Base-by-base conservation (phyloP, 2,797 vertebrate genomes). In the Fistularia commersonii region DNA sequence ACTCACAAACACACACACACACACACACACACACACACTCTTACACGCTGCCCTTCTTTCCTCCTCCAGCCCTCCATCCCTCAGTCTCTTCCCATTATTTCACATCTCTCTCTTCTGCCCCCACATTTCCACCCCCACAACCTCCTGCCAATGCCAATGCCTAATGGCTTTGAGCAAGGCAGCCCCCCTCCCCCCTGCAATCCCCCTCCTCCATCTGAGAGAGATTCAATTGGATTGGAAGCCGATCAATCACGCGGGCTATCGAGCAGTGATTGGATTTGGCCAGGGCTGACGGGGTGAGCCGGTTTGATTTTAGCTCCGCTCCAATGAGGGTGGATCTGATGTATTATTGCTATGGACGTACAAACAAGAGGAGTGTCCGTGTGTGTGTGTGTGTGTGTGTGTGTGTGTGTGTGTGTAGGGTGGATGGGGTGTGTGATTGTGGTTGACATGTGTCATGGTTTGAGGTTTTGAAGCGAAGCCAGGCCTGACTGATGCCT, bases 241-340 rank as follows among this genome's bases (percentile, higher is more conserved):
- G 80, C 82, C 73, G 48, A 87, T 87, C 85, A 81, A 69, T 87
- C 85, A 84, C 48, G 2, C 55, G 8, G 43, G 55, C 76, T 87
- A 87, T 87, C 44, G 81, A 86, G 77, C 83, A 8, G 70, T 82
- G 82, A 87, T 86, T 86, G 85, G 83, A 87, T 87, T 87, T 86
- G 82, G 61, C 70, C 48, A 1, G 32, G 52, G 64, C 69, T 75
- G 77, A 77, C 52, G 54, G 0, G 6, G 32, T 11, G 8, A 9
- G 45, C 32, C 56, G 60, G 48, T 64, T 80, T 82, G 81, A 80
- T 83, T 85, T 83, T 77, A 77, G 69, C 72, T 84, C 79, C 45
- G 64, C 73, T 83, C 63, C 85, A 77, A 81, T 83, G 71, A 84
- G 83, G 80, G 76, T 77, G 54, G 62, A 81, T 78, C 68, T 81